phyloP scores from a whole-genome alignment of 2,113 vertebrate genomes.

The Ciconia maguari region DNA sequence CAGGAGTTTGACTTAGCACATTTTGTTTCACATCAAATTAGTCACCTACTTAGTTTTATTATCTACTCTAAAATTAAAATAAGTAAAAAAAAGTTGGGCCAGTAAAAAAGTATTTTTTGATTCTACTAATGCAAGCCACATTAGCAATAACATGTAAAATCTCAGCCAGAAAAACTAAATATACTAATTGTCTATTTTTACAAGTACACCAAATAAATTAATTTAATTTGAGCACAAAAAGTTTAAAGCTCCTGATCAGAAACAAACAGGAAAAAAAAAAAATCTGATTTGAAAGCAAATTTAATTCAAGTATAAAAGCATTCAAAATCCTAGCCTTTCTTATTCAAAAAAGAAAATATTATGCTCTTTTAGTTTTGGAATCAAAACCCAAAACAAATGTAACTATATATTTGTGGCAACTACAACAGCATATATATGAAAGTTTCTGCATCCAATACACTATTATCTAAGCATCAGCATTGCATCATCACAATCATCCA shows the following conservation, averaged over 20 bases:
- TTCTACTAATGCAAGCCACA: not conserved
- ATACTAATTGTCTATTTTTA: not conserved
- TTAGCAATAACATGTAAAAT: not conserved
- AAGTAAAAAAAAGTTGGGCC: not conserved
- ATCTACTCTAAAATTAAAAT: not conserved
- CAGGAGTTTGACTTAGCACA: not conserved
- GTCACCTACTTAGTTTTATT: not conserved
- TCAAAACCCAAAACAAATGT: not conserved
- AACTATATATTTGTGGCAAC: not conserved
- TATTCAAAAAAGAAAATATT: not conserved
- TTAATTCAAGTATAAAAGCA: not conserved
- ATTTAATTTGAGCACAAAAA: not conserved
- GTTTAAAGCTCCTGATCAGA: not conserved
- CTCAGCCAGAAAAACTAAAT: not conserved
- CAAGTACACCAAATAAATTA: not conserved
- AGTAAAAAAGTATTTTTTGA: not conserved
- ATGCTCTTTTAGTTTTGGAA: not conserved
- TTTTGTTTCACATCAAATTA: not conserved
- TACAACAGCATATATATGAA: not conserved
- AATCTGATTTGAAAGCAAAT: not conserved
- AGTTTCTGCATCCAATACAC: not conserved
- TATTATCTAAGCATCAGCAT: not conserved
- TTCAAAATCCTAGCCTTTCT: not conserved
- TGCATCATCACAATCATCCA: slow-evolving; percentile 1
- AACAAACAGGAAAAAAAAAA: not conserved